Evolutionary conservation across 2,113 vertebrate genomes (phyloP), one percentile per base, ranked within the genome.

Genomic region (Oncorhynchus nerka): DNA sequence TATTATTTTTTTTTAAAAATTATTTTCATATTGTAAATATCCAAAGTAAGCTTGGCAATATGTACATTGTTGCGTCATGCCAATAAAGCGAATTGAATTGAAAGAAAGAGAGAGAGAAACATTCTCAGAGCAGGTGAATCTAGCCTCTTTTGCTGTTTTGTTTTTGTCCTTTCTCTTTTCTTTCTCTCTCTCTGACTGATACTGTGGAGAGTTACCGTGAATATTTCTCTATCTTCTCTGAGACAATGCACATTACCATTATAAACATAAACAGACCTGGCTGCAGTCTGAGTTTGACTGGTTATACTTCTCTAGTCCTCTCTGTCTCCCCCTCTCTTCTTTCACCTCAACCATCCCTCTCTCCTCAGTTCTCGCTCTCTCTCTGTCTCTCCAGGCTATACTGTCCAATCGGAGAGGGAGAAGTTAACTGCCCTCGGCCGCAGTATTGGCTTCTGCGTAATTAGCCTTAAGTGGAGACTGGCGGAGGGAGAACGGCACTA

Each of bases 381-480:
- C 26, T 66, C 64, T 15, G 11, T 30, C 65, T 67, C 13, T 67
- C 65, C 11, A 22, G 26, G n/a, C 65, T 30, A 73, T 75, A 75
- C 51, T 24, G 19, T 70, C 45, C 68, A 70, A 70, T 70, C 8
- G 73, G 77, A 79, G 77, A 81, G 68, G 77, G 75, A 85, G 79
- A 83, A 79, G 79, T 84, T 87, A 84, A 84, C 69, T 51, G 66
- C 68, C 39, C 77, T 75, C 51, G 72, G 79, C 77, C 32, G 74
- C 79, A 74, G 81, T 84, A 89, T 89, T 86, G 88, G 85, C 83
- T 90, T 78, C 81, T 78, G 73, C 79, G 84, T 88, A 94, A 93
- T 94, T 92, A 94, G 84, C 70, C 81, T 79, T 89, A 93, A 94
- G 86, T 90, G 90, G 80, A 90, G 83, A 91, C 79, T 89, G 85